Evolutionary conservation across 2,113 vertebrate genomes (phyloP).

Genomic region (Trematomus loennbergii): DNA sequence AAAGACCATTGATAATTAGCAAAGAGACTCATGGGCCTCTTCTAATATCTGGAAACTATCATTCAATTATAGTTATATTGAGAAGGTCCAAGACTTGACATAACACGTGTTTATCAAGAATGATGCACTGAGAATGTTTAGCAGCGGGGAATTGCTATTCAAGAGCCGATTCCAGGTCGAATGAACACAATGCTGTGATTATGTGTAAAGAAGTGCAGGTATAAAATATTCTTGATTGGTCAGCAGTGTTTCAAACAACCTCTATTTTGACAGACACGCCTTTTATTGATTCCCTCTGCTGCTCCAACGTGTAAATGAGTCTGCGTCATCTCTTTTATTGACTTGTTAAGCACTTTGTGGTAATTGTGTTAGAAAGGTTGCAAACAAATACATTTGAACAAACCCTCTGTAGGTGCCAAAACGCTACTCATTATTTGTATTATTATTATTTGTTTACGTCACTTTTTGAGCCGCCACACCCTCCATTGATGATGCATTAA

Average conservation of each 20-base stretch:
- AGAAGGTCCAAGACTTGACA: no score
- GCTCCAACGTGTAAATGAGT: not conserved
- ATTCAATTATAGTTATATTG: no score
- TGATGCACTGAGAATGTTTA: no score
- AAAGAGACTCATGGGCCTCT: no score
- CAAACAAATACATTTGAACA: not conserved
- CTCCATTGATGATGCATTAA: not conserved
- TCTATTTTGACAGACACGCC: not conserved
- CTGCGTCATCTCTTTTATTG: not conserved
- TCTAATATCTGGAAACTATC: no score
- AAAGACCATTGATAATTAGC: no score
- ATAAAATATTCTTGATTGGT: not conserved
- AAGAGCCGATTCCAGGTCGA: not conserved
- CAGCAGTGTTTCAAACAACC: not conserved
- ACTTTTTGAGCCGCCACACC: no score
- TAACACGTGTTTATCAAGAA: no score
- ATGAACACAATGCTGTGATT: not conserved
- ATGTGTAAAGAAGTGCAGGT: not conserved
- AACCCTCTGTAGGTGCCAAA: not conserved
- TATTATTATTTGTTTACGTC: no score
- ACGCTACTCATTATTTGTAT: no score
- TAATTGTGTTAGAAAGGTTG: not conserved
- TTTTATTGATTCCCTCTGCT: constrained; percentile 14
- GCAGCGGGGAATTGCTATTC: no score
- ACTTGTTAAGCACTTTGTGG: constrained; percentile 7